These are phyloP conservation scores for Drosophila dunni DNA, from an alignment of 1,140 invertebrate genomes.

Conservation along the genomic window DNA sequence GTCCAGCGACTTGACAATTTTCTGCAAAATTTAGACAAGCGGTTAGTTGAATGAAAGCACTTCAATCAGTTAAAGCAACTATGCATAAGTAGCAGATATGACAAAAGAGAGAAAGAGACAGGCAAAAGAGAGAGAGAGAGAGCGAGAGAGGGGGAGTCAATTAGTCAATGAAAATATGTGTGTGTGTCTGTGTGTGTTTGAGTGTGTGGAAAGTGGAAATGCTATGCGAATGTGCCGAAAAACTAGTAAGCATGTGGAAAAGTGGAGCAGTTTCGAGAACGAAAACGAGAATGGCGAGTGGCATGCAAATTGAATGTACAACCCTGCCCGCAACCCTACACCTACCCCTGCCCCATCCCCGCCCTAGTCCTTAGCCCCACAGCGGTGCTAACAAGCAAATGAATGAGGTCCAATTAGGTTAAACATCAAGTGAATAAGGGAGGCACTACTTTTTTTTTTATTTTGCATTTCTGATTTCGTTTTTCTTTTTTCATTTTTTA, in stretches of 20 bases:
- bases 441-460: constrained; percentile 16
- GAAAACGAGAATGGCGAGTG: constrained; percentile 36
- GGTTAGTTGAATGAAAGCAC: constrained; percentile 33
- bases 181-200: not conserved
- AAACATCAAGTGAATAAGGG: constrained; percentile 67
- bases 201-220: constrained; percentile 24
- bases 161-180: constrained; percentile 58
- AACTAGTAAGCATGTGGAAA: constrained; percentile 48
- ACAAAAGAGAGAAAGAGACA: constrained; percentile 19
- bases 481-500: constrained; percentile 9
- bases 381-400: constrained; percentile 56
- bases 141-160: constrained; percentile 44
- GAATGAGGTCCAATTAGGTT: constrained; percentile 73
- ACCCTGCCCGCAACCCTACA: not conserved
- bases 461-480: constrained; percentile 17
- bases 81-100: constrained; percentile 28
- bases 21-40: constrained; percentile 64
- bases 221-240: constrained; percentile 44
- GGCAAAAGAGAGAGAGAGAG: constrained; percentile 16
- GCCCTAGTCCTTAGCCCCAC: not conserved
- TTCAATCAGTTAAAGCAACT: constrained; percentile 28
- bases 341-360: not conserved
- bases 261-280: constrained; percentile 41
- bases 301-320: constrained; percentile 51
- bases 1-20: constrained; percentile 82